Evolutionary conservation across 2,113 vertebrate species (phyloP).

Genomic region (Dendrocopos noguchii): DNA sequence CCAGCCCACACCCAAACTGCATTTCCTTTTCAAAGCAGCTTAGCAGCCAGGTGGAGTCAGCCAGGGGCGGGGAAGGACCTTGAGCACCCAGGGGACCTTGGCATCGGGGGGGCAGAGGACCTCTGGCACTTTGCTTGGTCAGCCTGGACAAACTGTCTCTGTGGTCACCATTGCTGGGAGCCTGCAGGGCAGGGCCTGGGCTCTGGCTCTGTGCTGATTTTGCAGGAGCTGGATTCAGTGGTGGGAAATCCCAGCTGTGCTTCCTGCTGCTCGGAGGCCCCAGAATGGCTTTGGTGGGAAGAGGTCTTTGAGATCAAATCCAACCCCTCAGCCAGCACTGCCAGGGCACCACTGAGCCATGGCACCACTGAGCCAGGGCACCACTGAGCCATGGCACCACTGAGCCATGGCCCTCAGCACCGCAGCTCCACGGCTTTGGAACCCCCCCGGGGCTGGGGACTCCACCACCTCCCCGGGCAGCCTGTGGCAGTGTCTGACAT

Average conservation of each 20-base stretch:
- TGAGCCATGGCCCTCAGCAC: background rate
- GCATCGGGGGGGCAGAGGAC: background rate
- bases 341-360: background rate
- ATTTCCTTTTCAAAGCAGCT: background rate
- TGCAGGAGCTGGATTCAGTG: background rate
- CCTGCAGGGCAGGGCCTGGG: rapidly evolving
- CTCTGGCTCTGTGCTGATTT: background rate
- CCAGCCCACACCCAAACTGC: background rate
- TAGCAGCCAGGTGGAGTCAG: background rate
- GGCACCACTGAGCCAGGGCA: background rate
- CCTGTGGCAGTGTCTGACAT: no score
- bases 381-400: background rate
- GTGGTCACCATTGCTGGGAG: background rate
- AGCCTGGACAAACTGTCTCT: background rate
- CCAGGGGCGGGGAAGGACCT: background rate
- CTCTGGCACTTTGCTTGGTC: background rate
- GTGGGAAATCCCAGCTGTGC: background rate
- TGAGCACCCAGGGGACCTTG: background rate
- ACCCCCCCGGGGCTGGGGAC: background rate
- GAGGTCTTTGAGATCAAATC: background rate
- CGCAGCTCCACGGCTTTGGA: background rate
- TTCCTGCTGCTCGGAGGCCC: background rate
- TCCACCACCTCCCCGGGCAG: background rate
- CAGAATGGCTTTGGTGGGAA: background rate
- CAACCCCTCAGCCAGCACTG: background rate